phyloP scores from a whole-genome alignment of 2,888 invertebrate genomes.

The Apeira syringaria region DNA sequence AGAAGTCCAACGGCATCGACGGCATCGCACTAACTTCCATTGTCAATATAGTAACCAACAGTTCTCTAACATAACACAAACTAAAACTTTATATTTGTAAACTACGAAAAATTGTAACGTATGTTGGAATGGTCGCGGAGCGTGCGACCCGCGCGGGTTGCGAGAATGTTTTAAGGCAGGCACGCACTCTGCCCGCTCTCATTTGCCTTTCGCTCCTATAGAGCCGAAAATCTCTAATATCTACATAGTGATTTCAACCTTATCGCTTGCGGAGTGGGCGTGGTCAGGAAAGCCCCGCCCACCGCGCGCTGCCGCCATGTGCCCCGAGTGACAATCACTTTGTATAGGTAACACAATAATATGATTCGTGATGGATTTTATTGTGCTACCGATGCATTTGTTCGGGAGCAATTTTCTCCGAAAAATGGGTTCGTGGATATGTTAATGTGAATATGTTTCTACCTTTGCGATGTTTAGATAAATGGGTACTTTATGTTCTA shows the following conservation, averaged over 20 bases:
- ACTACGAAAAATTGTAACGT: slow-evolving; percentile 28
- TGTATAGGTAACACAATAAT: slow-evolving; percentile 84
- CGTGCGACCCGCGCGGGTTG: slow-evolving; percentile 73
- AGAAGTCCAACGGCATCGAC: slow-evolving; percentile 87
- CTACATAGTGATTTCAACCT: slow-evolving; percentile 76
- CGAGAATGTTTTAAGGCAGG: slow-evolving; percentile 70
- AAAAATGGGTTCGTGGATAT: slow-evolving; percentile 35
- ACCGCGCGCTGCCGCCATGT: slow-evolving; percentile 67
- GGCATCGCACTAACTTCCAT: slow-evolving; percentile 86
- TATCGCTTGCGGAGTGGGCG: slow-evolving; percentile 70
- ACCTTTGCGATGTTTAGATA: slow-evolving; percentile 10
- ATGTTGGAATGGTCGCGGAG: slow-evolving; percentile 48
- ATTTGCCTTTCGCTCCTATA: slow-evolving; percentile 62
- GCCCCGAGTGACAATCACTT: slow-evolving; percentile 81
- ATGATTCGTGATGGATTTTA: slow-evolving; percentile 83
- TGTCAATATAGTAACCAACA: slow-evolving; percentile 50
- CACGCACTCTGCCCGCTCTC: slow-evolving; percentile 55
- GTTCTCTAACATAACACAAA: slow-evolving; percentile 45
- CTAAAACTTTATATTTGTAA: slow-evolving; percentile 28
- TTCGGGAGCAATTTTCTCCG: slow-evolving; percentile 60
- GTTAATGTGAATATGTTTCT: slow-evolving; percentile 32
- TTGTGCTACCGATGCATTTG: slow-evolving; percentile 77
- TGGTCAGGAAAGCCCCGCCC: slow-evolving; percentile 63
- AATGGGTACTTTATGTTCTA: too few relatives aligned
- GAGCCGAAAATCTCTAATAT: slow-evolving; percentile 71